phyloP scores from a whole-genome alignment of 2,797 vertebrate genomes.

The Pantherophis vulpinus region DNA sequence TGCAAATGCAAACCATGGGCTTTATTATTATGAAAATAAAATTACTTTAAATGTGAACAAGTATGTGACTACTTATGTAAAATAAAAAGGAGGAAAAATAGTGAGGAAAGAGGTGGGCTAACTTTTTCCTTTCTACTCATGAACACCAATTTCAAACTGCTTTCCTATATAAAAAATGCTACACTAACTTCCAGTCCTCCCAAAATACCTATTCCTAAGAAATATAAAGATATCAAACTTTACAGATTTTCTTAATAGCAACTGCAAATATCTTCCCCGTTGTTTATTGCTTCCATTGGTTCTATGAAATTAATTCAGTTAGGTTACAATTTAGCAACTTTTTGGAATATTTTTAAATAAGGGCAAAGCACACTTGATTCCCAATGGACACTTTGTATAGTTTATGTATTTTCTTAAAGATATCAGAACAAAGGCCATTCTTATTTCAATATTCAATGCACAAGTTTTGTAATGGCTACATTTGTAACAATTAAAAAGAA shows the following conservation, averaged over 20 bases:
- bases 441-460: conserved; percentile 14
- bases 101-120: not conserved
- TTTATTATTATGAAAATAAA: no score
- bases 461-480: conserved; percentile 18
- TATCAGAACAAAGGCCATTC: conserved; percentile 42
- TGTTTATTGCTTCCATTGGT: not conserved
- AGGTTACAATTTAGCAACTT: not conserved
- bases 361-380: conserved; percentile 24
- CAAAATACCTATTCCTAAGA: not conserved
- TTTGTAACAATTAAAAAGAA: not conserved
- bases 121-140: not conserved
- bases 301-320: not conserved
- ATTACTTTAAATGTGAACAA: not conserved
- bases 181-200: not conserved
- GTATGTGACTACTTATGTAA: not conserved
- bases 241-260: rapidly evolving
- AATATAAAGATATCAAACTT: not conserved
- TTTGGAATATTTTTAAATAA: not conserved
- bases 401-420: conserved; percentile 21
- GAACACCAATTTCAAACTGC: not conserved
- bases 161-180: not conserved
- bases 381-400: conserved; percentile 38
- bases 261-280: not conserved
- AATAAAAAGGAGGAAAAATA: not conserved
- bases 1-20: not conserved